A percentile compares a stretch with the other conserved stretches of the same genome.
phyloP scores from a whole-genome alignment of 2,113 vertebrate genomes.

The Brachyistius frenatus region DNA sequence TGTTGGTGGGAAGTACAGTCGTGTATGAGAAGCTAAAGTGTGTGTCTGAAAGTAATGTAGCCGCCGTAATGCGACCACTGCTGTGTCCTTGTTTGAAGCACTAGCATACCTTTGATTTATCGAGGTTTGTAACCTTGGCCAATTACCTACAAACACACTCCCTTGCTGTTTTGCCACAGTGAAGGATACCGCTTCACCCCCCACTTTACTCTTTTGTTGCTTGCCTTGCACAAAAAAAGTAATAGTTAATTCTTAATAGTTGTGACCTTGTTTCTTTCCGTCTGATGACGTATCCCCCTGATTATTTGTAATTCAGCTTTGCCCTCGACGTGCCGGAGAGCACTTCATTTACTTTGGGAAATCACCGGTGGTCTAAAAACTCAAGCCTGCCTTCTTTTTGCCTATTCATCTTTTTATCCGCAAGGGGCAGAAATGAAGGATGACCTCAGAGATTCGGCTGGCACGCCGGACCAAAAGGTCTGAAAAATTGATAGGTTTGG shows the following conservation, averaged over 20 bases:
- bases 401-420: constrained; percentile 66
- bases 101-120: constrained; percentile 71
- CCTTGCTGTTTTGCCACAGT: constrained; percentile 45
- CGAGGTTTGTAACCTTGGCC: constrained; percentile 74
- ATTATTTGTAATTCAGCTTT: constrained; percentile 75
- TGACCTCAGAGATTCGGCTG: constrained; percentile 51
- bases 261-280: constrained; percentile 71
- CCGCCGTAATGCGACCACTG: constrained; percentile 53
- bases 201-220: constrained; percentile 53
- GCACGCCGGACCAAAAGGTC: constrained; percentile 48
- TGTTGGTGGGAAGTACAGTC: constrained; percentile 20
- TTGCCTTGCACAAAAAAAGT: constrained; percentile 70
- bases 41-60: constrained; percentile 54
- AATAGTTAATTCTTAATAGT: constrained; percentile 64
- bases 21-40: constrained; percentile 29
- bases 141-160: constrained; percentile 65
- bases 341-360: constrained; percentile 54
- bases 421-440: constrained; percentile 64
- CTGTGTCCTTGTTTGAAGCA: constrained; percentile 73
- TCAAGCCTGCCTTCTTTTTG: constrained; percentile 58
- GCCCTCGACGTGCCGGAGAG: constrained; percentile 56
- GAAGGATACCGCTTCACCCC: constrained; percentile 38
- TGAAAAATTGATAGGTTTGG: constrained; percentile 69
- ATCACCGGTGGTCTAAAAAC: constrained; percentile 63
- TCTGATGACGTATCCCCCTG: constrained; percentile 61